A percentile compares a stretch with the other conserved stretches of the same genome.
Conservation (phyloP, 2,888 invertebrate genomes). For the Chrysolina americana region DNA sequence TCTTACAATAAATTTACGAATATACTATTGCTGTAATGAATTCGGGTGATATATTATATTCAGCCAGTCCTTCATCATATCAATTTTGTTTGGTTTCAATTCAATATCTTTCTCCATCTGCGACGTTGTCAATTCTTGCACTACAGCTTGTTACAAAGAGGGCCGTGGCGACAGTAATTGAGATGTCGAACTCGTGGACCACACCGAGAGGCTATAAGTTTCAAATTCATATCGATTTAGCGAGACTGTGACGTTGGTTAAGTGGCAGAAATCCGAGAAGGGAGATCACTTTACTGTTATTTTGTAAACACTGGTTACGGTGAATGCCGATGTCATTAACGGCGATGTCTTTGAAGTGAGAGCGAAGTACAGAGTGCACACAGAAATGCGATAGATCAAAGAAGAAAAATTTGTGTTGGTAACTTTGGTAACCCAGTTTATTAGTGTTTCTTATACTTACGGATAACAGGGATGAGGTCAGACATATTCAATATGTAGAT, state of each 20-base stretch:
- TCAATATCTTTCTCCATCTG: too few species aligned
- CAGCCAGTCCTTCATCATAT: too few species aligned
- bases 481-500: too few species aligned
- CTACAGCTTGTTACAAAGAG: not conserved
- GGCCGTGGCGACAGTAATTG: slow-evolving; percentile 3
- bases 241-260: slow-evolving; percentile 21
- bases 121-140: too few species aligned
- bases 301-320: slow-evolving; percentile 36
- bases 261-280: slow-evolving; percentile 36
- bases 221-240: slow-evolving; percentile 21
- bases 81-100: too few species aligned
- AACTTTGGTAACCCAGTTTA: not conserved
- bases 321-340: slow-evolving; percentile 34
- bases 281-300: slow-evolving; percentile 36
- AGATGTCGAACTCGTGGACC: slow-evolving; percentile 9
- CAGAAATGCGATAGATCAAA: not conserved
- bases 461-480: not conserved
- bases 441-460: not conserved
- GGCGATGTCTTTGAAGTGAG: slow-evolving; percentile 21
- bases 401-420: not conserved
- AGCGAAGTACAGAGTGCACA: not conserved
- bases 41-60: too few species aligned
- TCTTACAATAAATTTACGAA: too few species aligned
- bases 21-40: too few species aligned
- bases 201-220: slow-evolving; percentile 17